Evolutionary conservation across 2,888 invertebrate species (phyloP).

Genomic region (Apantesis nais): DNA sequence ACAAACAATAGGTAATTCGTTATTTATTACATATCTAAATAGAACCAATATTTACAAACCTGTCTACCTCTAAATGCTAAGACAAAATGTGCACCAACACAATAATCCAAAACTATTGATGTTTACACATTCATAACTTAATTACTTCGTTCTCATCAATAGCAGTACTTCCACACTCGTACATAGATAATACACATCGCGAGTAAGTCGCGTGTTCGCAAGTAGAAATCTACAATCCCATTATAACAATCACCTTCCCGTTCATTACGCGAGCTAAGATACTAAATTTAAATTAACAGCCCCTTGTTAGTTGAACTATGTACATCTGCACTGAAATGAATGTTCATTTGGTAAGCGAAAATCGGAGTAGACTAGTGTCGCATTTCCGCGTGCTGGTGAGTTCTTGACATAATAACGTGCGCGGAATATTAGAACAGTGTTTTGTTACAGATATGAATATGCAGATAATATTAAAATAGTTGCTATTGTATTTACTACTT

Average conservation of each 20-base stretch:
- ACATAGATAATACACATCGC: conserved; percentile 26
- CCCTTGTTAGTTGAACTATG: conserved; percentile 82
- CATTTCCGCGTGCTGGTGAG: conserved; percentile 45
- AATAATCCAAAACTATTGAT: conserved; percentile 30
- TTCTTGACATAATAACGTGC: conserved; percentile 41
- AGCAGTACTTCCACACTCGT: conserved; percentile 22
- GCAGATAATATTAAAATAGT: background rate
- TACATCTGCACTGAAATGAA: conserved; percentile 74
- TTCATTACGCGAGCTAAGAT: conserved; percentile 83
- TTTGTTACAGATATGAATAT: conserved; percentile 9
- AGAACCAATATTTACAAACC: conserved; percentile 6
- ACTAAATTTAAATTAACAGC: conserved; percentile 85
- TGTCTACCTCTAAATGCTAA: background rate
- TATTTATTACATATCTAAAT: background rate
- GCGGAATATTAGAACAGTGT: conserved; percentile 26
- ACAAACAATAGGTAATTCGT: background rate
- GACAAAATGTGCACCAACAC: conserved; percentile 9
- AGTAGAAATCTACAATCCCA: conserved; percentile 74
- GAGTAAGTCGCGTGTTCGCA: conserved; percentile 41
- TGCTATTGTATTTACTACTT: background rate
- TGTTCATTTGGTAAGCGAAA: conserved; percentile 78
- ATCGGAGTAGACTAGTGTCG: conserved; percentile 50
- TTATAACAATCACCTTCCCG: conserved; percentile 83
- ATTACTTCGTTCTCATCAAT: conserved; percentile 42
- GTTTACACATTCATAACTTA: conserved; percentile 38